Evolutionary conservation across 2,888 invertebrate genomes (phyloP), one percentile per base, ranked within the genome.

Genomic region (Melanchra persicariae): DNA sequence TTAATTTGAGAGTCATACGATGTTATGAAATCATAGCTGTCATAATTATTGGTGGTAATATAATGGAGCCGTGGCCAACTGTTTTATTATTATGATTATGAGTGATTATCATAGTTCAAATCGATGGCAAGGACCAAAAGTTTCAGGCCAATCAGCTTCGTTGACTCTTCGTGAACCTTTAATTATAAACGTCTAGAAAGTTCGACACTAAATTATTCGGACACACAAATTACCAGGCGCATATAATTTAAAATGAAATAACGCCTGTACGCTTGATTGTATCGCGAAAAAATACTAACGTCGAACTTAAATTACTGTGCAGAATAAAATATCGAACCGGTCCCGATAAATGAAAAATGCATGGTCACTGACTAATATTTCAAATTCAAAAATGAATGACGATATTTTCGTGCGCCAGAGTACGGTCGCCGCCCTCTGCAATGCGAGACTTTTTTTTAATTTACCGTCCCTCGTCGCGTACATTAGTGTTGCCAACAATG

Each of bases 131-230:
- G 89, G 88, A 91, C 89, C 85, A 87, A 87, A 88, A 89, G 72
- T 83, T 80, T 84, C 64, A 74, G 63, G 74, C 83, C 87, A 89
- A 87, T 90, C 85, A 83, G 75, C 81, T 87, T 90, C 74, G 87
- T 92, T 93, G 89, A 92, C 92, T 89, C 70, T 58, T 70, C 34
- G 60, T 86, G 90, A 91, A 90, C 91, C 84, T 81, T 87, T 84
- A 84, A 92, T 91, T 90, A 85, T 79, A 65, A 65, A 84, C 79
- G 82, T 88, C 93, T 91, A 89, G 93, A 94, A 93, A 92, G 88
- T 90, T 91, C 89, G 80, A 72, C 85, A 86, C 80, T 66, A 70
- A 82, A 81, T 77, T 74, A 69, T 79, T 82, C 52, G 59, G 68
- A 55, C 69, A 47, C 34, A 60, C 70, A 61, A 70, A 70, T 70